These are phyloP conservation scores for Trematomus loennbergii DNA, from an alignment of 2,113 vertebrate species.

Conservation along the genomic window DNA sequence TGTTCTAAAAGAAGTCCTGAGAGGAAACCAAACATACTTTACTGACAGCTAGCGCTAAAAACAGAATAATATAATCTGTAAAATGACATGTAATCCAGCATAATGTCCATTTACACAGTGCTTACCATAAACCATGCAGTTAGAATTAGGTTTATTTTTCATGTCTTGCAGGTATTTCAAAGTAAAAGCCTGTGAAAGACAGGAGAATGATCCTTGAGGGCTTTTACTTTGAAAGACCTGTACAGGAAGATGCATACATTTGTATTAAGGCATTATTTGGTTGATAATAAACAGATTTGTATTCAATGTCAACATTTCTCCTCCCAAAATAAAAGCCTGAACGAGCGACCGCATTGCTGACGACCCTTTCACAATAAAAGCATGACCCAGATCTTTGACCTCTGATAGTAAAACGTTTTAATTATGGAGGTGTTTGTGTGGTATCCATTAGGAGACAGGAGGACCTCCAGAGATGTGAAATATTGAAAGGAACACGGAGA, in stretches of 20 bases:
- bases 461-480: conserved; percentile 31
- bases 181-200: neutral
- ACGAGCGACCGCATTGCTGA: neutral
- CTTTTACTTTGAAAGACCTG: neutral
- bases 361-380: conserved; percentile 3
- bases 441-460: no score
- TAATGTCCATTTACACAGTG: neutral
- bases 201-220: neutral
- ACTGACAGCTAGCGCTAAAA: no score
- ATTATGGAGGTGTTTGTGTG: no score
- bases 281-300: neutral
- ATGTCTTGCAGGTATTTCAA: neutral
- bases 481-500: conserved; percentile 34
- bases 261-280: neutral
- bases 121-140: no score
- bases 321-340: neutral
- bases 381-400: no score
- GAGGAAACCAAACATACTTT: no score
- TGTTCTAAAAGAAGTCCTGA: no score
- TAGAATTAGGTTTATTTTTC: no score
- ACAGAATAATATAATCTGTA: no score
- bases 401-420: no score
- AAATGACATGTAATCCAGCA: no score
- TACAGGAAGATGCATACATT: neutral
- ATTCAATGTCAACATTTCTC: no score